Conservation (phyloP, 2,797 vertebrate species). For the Crocodylus rhombifer region DNA sequence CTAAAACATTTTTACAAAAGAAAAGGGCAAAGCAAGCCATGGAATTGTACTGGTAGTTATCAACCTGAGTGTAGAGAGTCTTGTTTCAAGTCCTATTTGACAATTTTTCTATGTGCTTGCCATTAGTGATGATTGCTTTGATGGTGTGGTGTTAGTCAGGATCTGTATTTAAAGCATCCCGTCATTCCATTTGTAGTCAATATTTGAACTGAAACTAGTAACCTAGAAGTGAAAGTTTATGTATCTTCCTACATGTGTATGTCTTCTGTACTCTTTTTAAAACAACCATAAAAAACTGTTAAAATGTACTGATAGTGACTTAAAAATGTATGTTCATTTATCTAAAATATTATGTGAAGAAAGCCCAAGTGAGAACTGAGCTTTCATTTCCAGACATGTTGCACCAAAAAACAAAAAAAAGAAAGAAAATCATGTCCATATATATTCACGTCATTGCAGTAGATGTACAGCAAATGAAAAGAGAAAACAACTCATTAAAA, state of each 20-base stretch:
- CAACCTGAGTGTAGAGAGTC: neutral
- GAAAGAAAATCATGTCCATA: neutral
- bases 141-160: neutral
- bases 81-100: neutral
- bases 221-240: neutral
- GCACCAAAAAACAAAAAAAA: neutral
- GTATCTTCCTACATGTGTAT: neutral
- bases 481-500: neutral
- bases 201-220: neutral
- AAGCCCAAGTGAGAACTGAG: neutral
- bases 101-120: neutral
- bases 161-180: neutral
- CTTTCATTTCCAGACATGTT: neutral
- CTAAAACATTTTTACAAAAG: neutral
- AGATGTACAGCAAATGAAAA: conserved; percentile 20
- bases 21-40: neutral
- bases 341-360: neutral
- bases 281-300: neutral
- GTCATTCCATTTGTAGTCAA: neutral
- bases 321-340: neutral
- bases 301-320: neutral
- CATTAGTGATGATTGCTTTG: neutral
- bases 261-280: neutral
- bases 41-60: conserved; percentile 13
- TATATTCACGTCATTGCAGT: neutral